Base-by-base conservation (phyloP, 1,140 invertebrate genomes). In the Habropoda laboriosa region DNA sequence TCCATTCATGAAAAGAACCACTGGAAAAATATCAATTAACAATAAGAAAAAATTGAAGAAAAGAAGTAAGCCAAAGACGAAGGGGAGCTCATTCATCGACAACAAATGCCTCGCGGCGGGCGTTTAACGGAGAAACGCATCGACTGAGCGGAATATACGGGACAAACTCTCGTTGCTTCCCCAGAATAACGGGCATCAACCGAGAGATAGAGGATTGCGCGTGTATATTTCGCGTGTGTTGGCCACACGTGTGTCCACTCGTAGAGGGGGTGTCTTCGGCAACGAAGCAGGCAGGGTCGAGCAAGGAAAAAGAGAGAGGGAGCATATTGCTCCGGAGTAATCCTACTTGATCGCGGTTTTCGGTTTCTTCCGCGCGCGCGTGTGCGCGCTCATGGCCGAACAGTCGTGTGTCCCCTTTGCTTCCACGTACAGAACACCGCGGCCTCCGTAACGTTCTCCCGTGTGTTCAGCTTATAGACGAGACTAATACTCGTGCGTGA, bases 331-430 rank as follows among this genome's bases (percentile, higher is more conserved):
- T 91, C 83, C 85, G 79, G 80, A 89, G 91, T 92, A 92, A 92
- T 92, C 91, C 91, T 90, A 90, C 90, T 92, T 92, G 91, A 92
- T 92, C 91, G 91, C 89, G 92, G 91, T 91, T 92, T 91, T 92
- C 88, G 90, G 90, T 87, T 89, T 87, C 61, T 42, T 42, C 82
- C 82, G 49, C 79, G 83, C 76, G 67, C 79, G 51, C 78, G 75
- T 83, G 80, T 63, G 68, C 49, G 21, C 32, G 61, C 71, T 42
- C 49, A 53, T 74, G 57, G 45, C 40, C 42, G 60, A 58, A 76
- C 49, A 60, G 30, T 32, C 40, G 16, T 38, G 66, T 71, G n/a
- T n/a, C n/a, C n/a, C 40, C 18, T 5, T n/a, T 66, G 70, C 49
- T 70, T 72, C 79, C 75, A 76, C 78, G 79, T 70, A 73, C 78